Percentiles rank a stretch among this genome's conserved stretches.
phyloP scores from a whole-genome alignment of 2,888 invertebrate species.

The Drosophila tripunctata region DNA sequence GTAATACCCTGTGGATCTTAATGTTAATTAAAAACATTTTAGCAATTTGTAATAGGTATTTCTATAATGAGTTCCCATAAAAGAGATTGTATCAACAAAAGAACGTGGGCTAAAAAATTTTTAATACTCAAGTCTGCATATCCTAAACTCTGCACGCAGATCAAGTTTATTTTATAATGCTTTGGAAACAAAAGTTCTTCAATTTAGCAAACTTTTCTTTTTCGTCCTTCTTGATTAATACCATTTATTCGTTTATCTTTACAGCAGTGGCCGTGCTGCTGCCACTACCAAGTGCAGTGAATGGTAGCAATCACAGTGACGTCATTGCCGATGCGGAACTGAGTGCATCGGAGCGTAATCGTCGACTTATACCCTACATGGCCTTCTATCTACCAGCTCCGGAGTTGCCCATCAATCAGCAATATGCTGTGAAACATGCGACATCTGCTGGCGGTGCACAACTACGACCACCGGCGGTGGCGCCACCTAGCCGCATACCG shows the following conservation, averaged over 20 bases:
- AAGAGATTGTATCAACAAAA: too few species aligned
- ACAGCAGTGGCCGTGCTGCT: constrained; percentile 28
- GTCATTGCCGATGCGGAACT: constrained; percentile 69
- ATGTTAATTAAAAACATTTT: too few species aligned
- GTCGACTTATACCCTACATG: constrained; percentile 92
- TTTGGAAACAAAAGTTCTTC: too few species aligned
- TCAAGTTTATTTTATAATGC: too few species aligned
- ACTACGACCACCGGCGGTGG: constrained; percentile 64
- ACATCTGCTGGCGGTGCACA: constrained; percentile 55
- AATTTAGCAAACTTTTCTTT: too few species aligned
- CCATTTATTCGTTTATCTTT: neutral
- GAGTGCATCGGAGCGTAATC: constrained; percentile 86
- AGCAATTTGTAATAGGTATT: too few species aligned
- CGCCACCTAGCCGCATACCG: constrained; percentile 65
- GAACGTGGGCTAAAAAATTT: too few species aligned
- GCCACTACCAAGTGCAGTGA: constrained; percentile 9
- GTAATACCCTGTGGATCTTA: too few species aligned
- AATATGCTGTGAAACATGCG: constrained; percentile 78
- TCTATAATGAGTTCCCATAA: too few species aligned
- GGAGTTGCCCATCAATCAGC: constrained; percentile 85
- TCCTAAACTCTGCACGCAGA: too few species aligned
- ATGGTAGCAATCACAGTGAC: constrained; percentile 34
- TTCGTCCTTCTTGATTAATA: too few species aligned
- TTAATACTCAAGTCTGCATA: too few species aligned
- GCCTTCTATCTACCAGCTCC: constrained; percentile 90